A percentile compares a stretch with the other conserved stretches of the same genome.
phyloP scores from a whole-genome alignment of 2,113 vertebrate species.

The Chamaetylas fuelleborni region DNA sequence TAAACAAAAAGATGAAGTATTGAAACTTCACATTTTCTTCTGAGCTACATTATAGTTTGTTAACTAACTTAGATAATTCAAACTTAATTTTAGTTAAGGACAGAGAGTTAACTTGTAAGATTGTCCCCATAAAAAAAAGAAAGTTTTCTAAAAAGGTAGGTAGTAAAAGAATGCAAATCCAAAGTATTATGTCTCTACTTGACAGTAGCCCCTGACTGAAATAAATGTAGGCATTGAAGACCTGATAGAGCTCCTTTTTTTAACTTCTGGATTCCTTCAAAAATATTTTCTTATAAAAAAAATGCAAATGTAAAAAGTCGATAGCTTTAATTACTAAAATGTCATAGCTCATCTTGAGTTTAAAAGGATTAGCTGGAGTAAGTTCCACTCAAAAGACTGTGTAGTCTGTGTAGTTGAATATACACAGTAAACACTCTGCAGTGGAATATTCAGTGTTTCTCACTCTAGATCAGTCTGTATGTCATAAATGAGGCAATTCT shows the following conservation, averaged over 20 bases:
- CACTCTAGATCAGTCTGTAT: background rate
- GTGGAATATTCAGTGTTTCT: background rate
- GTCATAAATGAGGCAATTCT: background rate
- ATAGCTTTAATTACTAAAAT: background rate
- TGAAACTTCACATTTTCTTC: background rate
- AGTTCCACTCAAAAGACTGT: background rate
- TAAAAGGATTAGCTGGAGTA: background rate
- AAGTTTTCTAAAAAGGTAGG: background rate
- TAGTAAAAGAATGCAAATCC: background rate
- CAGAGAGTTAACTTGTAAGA: background rate
- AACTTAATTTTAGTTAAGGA: background rate
- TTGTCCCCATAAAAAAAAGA: background rate
- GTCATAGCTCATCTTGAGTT: background rate
- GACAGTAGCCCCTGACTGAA: background rate
- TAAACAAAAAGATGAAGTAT: background rate
- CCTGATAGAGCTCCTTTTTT: background rate
- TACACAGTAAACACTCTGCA: too few species aligned
- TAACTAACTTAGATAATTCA: background rate
- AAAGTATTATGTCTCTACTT: background rate
- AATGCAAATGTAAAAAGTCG: background rate
- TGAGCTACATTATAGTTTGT: background rate
- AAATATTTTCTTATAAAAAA: background rate
- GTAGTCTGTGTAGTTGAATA: too few species aligned
- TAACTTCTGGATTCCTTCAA: background rate
- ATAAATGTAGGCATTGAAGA: background rate